Evolutionary conservation across 2,113 vertebrate species (phyloP).

Genomic region (Mellivora capensis): DNA sequence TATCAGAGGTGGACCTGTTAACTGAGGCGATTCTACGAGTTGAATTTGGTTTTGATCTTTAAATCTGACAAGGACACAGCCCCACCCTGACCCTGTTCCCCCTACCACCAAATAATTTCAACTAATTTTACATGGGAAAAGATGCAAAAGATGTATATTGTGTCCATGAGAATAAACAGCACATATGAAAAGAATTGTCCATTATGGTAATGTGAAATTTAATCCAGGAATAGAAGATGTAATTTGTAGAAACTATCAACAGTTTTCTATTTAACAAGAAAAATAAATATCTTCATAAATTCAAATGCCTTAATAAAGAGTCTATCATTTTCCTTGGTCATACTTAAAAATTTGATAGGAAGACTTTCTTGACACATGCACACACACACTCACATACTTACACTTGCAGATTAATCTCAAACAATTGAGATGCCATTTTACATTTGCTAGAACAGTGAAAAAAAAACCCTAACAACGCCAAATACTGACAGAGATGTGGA

Average conservation of each 20-base stretch:
- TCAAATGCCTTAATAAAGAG: neutral
- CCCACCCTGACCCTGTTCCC: neutral
- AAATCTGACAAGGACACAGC: neutral
- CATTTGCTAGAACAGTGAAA: neutral
- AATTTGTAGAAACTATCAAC: neutral
- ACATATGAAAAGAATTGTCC: neutral
- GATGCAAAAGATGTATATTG: neutral
- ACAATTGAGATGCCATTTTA: neutral
- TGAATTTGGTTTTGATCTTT: neutral
- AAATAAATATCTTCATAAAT: neutral
- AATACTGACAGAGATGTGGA: neutral
- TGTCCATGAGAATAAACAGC: neutral
- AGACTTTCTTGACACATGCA: neutral
- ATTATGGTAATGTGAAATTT: neutral
- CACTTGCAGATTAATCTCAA: neutral
- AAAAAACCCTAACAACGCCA: neutral
- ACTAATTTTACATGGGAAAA: neutral
- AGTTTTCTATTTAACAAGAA: neutral
- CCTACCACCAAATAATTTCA: neutral
- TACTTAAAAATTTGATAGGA: neutral
- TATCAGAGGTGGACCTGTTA: neutral
- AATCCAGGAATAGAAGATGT: neutral
- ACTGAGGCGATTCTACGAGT: neutral
- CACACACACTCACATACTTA: neutral
- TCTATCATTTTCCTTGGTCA: neutral